Conservation (phyloP, 2,797 vertebrate species). For the Sorex maritimensis region DNA sequence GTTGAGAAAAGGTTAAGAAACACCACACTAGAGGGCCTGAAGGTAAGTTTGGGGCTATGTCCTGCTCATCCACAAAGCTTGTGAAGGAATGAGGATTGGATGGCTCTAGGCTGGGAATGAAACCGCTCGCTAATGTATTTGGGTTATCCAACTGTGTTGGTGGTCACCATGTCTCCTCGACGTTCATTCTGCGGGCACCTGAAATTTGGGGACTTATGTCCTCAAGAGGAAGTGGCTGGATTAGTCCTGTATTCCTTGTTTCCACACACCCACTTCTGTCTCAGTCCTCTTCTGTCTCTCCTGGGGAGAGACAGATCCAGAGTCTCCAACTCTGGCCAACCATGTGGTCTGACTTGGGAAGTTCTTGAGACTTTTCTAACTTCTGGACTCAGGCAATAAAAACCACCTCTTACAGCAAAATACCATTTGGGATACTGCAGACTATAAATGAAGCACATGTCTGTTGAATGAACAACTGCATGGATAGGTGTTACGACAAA, state of each 20-base stretch:
- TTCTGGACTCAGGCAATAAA: not conserved
- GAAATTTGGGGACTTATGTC: not conserved
- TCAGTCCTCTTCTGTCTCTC: not conserved
- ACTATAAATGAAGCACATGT: not conserved
- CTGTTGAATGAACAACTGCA: not conserved
- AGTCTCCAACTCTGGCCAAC: not conserved
- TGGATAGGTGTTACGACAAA: not conserved
- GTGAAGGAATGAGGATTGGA: not conserved
- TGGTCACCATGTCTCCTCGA: not conserved
- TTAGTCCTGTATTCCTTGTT: not conserved
- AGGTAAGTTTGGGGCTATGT: not conserved
- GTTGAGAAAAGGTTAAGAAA: no score
- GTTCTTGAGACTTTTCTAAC: not conserved
- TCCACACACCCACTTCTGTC: not conserved
- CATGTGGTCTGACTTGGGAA: not conserved
- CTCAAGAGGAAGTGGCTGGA: not conserved
- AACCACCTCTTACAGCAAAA: not conserved
- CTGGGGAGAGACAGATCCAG: not conserved
- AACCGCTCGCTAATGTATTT: not conserved
- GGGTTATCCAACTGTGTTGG: not conserved
- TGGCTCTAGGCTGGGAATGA: not conserved
- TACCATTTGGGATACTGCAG: not conserved
- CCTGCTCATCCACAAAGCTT: not conserved
- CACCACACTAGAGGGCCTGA: not conserved
- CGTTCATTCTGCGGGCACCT: not conserved